Evolutionary conservation across 2,797 vertebrate genomes (phyloP).

Genomic region (Momotus momota): DNA sequence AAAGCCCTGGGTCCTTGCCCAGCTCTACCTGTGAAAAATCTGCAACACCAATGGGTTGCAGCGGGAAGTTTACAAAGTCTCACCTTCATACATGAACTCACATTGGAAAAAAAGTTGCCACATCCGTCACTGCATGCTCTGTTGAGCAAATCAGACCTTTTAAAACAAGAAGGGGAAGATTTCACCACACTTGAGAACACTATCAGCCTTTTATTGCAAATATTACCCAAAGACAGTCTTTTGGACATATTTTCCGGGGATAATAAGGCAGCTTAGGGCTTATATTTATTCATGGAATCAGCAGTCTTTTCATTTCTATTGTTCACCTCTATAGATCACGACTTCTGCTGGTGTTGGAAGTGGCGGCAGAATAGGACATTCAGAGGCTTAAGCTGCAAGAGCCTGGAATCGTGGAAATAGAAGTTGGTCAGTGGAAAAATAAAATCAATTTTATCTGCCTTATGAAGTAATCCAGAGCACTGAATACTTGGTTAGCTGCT

Average conservation of each 20-base stretch:
- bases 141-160: neutral
- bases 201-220: neutral
- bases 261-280: neutral
- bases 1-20: neutral
- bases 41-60: neutral
- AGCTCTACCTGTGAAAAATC: neutral
- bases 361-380: neutral
- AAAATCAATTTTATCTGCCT: neutral
- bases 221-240: neutral
- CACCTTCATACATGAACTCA: neutral
- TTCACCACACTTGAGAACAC: neutral
- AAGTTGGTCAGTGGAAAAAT: neutral
- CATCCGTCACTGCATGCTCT: neutral
- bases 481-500: neutral
- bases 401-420: neutral
- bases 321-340: neutral
- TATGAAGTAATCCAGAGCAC: neutral
- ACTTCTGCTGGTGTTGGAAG: neutral
- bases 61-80: neutral
- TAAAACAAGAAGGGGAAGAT: neutral
- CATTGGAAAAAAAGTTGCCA: neutral
- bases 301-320: neutral
- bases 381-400: neutral
- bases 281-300: slow-evolving; percentile 42
- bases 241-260: neutral